These are phyloP conservation scores for Bombycilla garrulus DNA, from an alignment of 2,113 vertebrate genomes.

Conservation along the genomic window DNA sequence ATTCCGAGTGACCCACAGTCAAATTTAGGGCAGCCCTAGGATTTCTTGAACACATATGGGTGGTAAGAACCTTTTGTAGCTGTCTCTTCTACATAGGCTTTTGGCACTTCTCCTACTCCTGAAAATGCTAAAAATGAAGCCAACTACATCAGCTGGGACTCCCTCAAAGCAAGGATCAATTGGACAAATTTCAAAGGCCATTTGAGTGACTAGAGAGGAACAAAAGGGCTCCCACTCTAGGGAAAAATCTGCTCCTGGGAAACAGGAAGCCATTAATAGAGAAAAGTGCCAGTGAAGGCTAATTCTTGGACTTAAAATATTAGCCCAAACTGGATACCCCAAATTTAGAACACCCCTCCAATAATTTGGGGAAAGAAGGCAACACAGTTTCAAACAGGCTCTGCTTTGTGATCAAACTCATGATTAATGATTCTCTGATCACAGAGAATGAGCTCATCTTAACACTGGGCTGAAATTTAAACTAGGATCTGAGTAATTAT, in stretches of 20 bases:
- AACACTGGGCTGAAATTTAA: background rate
- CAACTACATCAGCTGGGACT: slow-evolving; percentile 37
- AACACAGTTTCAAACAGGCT: background rate
- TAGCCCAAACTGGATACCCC: background rate
- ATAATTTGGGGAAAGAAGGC: background rate
- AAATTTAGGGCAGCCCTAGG: background rate
- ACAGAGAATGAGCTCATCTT: background rate
- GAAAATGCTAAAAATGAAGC: slow-evolving; percentile 37
- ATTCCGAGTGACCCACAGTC: background rate
- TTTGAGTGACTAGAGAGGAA: background rate
- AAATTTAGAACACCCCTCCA: background rate
- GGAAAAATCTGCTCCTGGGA: slow-evolving; percentile 1
- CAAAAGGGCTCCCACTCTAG: background rate
- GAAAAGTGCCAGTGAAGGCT: background rate
- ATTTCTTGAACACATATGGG: background rate
- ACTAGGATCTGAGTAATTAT: background rate
- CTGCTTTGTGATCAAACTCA: background rate
- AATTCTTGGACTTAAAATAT: background rate
- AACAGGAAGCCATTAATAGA: background rate
- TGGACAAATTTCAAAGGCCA: slow-evolving; percentile 48
- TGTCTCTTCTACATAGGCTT: background rate
- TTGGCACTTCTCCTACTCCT: slow-evolving; percentile 38
- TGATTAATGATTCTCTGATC: background rate
- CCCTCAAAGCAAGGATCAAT: slow-evolving; percentile 44
- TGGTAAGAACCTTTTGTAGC: slow-evolving; percentile 16